Evolutionary conservation across 2,797 vertebrate genomes (phyloP).

Genomic region (Arctocebus calabarensis): DNA sequence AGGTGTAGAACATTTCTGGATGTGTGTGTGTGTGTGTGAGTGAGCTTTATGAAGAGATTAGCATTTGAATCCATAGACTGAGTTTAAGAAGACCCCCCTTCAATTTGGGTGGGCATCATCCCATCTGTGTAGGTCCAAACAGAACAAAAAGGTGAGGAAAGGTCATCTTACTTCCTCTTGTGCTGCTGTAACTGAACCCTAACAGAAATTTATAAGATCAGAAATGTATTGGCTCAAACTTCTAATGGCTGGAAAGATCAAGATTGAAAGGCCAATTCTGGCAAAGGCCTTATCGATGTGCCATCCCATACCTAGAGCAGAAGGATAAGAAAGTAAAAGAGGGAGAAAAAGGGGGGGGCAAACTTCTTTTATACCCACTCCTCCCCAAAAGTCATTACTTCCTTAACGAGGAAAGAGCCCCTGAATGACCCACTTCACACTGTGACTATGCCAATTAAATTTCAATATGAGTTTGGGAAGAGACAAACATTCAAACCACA

Average conservation of each 20-base stretch:
- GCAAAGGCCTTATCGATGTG: neutral
- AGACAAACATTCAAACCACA: neutral
- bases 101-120: neutral
- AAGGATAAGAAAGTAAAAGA: neutral
- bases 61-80: neutral
- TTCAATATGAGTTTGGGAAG: neutral
- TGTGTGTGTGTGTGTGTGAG: neutral
- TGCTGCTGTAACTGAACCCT: too few species aligned
- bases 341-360: neutral
- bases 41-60: neutral
- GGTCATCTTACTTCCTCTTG: neutral
- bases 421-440: neutral
- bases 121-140: neutral
- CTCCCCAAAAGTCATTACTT: neutral
- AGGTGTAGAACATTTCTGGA: neutral
- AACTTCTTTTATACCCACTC: neutral
- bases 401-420: neutral
- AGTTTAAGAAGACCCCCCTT: neutral
- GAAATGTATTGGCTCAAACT: neutral
- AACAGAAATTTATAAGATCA: neutral
- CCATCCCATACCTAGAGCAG: too few species aligned
- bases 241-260: neutral
- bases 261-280: neutral
- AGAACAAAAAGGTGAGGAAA: neutral
- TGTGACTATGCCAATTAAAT: neutral